Conservation (phyloP, 2,113 vertebrate species). For the Neotoma lepida region DNA sequence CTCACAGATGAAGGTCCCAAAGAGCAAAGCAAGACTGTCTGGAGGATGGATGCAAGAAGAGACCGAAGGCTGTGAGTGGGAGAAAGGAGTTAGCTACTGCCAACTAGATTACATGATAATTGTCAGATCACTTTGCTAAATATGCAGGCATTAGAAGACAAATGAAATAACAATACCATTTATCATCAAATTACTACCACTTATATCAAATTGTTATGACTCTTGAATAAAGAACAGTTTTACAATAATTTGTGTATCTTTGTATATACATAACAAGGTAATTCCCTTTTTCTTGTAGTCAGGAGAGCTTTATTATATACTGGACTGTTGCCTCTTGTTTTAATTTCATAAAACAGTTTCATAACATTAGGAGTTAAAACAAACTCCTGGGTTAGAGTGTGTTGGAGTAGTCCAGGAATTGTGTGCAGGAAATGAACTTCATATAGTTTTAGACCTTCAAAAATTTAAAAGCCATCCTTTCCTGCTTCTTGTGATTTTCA, state of each 20-base stretch:
- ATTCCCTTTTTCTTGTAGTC: conserved; percentile 26
- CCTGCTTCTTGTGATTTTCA: background rate
- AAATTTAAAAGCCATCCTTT: conserved; percentile 11
- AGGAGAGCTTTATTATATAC: background rate
- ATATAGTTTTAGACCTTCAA: background rate
- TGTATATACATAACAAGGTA: background rate
- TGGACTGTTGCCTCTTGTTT: background rate
- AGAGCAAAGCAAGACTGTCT: background rate
- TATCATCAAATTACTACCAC: conserved; percentile 4
- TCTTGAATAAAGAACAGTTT: conserved; percentile 36
- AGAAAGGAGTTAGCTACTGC: background rate
- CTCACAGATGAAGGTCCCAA: background rate
- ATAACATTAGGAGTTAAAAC: background rate
- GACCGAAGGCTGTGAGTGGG: background rate
- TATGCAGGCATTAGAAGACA: background rate
- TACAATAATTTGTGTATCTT: background rate
- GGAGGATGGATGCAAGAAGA: background rate
- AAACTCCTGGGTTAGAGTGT: background rate
- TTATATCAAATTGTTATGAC: conserved; percentile 21
- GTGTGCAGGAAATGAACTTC: conserved; percentile 2
- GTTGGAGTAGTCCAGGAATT: conserved; percentile 25
- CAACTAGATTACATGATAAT: background rate
- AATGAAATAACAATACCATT: conserved; percentile 28
- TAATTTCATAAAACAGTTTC: conserved; percentile 23
- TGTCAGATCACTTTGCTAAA: conserved; percentile 37